A percentile compares a stretch with the other conserved stretches of the same genome.
These are phyloP conservation scores for Steatocranus sp. DNA, from an alignment of 2,797 vertebrate species.

Conservation along the genomic window DNA sequence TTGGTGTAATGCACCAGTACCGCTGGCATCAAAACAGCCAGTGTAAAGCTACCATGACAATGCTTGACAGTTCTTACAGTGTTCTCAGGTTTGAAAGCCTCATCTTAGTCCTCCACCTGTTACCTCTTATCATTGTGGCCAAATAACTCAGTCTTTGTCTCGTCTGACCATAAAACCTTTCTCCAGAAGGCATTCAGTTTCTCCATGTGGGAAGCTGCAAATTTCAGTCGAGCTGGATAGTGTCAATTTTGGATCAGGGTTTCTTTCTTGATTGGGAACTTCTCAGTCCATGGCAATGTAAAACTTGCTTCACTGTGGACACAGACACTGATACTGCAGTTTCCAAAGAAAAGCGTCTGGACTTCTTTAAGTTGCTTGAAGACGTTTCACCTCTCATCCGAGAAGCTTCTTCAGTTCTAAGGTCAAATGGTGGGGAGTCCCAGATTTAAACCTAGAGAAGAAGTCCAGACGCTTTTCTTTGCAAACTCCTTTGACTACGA, in stretches of 20 bases:
- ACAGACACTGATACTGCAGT: neutral
- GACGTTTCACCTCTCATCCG: no score
- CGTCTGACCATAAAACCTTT: neutral
- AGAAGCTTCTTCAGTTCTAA: no score
- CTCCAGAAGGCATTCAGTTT: neutral
- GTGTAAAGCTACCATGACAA: neutral
- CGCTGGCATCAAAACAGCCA: neutral
- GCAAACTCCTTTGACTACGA: no score
- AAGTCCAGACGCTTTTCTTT: no score
- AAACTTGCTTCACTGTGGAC: neutral
- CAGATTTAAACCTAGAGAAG: no score
- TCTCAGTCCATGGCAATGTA: neutral
- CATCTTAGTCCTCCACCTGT: neutral
- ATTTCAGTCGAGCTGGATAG: neutral
- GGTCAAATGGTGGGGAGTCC: no score
- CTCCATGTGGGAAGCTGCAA: neutral
- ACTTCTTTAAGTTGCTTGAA: no score
- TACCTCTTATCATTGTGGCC: neutral
- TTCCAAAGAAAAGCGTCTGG: no score
- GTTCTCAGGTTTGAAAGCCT: neutral
- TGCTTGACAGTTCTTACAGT: neutral
- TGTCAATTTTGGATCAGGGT: neutral
- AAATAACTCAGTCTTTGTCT: neutral
- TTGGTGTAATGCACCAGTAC: neutral
- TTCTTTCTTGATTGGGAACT: neutral